phyloP scores from a whole-genome alignment of 2,113 vertebrate genomes.

The Burhinus bistriatus region DNA sequence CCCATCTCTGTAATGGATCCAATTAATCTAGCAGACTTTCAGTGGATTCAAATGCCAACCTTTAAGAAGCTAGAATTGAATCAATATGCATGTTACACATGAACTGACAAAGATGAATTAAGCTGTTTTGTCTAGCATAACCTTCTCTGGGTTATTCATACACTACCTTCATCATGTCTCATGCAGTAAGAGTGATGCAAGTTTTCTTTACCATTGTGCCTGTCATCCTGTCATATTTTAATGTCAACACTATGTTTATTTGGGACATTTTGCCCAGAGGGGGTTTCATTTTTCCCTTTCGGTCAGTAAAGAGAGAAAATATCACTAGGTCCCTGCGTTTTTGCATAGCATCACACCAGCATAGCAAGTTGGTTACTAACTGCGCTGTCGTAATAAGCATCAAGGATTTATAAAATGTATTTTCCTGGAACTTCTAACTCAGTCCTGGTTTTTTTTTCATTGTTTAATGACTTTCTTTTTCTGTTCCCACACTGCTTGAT shows the following conservation, averaged over 20 bases:
- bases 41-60: background rate
- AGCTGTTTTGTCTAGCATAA: conserved; percentile 28
- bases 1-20: background rate
- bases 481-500: background rate
- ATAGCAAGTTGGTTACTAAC: background rate
- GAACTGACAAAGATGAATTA: conserved; percentile 54
- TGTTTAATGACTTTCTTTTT: background rate
- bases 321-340: background rate
- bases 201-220: conserved; percentile 25
- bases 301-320: conserved; percentile 19
- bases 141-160: conserved; percentile 31
- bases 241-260: conserved; percentile 44
- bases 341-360: background rate
- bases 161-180: conserved; percentile 23
- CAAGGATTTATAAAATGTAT: background rate
- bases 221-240: conserved; percentile 63
- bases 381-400: background rate
- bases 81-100: conserved; percentile 11
- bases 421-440: background rate
- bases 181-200: conserved; percentile 23
- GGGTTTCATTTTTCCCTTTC: conserved; percentile 35
- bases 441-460: background rate
- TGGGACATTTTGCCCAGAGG: background rate
- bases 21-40: background rate
- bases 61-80: background rate